phyloP scores from a whole-genome alignment of 2,113 vertebrate genomes.

The Dendropsophus ebraccatus region DNA sequence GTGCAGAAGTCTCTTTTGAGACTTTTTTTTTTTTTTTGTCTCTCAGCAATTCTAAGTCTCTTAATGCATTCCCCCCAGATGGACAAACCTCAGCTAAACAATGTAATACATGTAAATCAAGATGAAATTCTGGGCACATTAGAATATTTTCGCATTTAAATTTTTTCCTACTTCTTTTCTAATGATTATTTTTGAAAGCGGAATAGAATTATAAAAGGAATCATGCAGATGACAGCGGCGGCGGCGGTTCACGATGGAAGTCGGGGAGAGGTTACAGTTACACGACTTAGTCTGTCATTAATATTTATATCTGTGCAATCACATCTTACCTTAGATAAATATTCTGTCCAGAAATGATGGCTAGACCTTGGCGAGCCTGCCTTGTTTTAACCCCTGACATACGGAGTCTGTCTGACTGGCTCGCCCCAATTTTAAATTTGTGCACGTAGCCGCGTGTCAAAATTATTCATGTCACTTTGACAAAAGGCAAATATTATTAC shows the following conservation, averaged over 20 bases:
- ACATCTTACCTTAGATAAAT: conserved; percentile 4
- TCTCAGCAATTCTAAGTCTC: no score
- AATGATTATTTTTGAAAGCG: conserved; percentile 14
- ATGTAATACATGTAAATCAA: background rate
- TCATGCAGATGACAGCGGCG: conserved; percentile 2
- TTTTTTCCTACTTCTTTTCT: background rate
- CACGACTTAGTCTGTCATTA: conserved; percentile 23
- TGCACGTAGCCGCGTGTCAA: conserved; percentile 33
- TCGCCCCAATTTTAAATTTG: conserved; percentile 19
- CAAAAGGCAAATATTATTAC: conserved; percentile 56
- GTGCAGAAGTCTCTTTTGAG: no score
- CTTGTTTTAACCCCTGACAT: conserved; percentile 20
- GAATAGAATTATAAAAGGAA: background rate
- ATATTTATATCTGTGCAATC: conserved; percentile 18
- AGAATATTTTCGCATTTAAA: conserved; percentile 3
- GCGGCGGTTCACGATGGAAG: background rate
- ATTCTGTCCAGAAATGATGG: conserved; percentile 45
- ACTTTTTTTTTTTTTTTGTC: no score
- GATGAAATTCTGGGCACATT: background rate
- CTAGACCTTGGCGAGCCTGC: background rate
- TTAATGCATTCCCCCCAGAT: no score
- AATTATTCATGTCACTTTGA: conserved; percentile 52
- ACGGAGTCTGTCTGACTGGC: conserved; percentile 28
- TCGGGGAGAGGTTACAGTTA: conserved; percentile 32
- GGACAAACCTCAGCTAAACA: no score